These are phyloP conservation scores for Syrista parreyssii DNA, from an alignment of 2,888 invertebrate genomes.

Conservation along the genomic window DNA sequence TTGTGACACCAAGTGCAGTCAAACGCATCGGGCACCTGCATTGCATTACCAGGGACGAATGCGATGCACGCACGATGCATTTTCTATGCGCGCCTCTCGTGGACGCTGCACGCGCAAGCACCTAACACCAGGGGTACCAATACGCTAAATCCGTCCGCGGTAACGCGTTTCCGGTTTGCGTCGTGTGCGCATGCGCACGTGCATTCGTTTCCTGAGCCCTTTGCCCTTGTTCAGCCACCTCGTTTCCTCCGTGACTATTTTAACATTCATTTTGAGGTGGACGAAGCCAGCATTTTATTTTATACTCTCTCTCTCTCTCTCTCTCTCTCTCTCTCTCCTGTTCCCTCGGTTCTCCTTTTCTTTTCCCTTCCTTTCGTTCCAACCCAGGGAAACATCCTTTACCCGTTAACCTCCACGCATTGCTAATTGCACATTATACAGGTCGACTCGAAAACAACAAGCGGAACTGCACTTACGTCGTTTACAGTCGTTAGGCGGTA, in stretches of 20 bases:
- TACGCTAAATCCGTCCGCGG: neutral
- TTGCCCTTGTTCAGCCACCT: slow-evolving; percentile 43
- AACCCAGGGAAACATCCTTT: neutral
- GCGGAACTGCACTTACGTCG: neutral
- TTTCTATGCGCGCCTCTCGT: neutral
- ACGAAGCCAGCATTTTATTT: neutral
- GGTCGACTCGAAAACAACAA: neutral
- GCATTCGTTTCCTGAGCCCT: slow-evolving; percentile 27
- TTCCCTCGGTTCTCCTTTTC: neutral
- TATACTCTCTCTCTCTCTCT: neutral
- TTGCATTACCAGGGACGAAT: neutral
- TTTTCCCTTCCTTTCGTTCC: neutral
- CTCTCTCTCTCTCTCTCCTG: too few relatives aligned
- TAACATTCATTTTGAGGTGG: slow-evolving; percentile 17
- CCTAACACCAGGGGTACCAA: neutral
- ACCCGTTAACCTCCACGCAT: neutral
- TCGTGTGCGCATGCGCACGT: slow-evolving; percentile 32
- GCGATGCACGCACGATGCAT: neutral
- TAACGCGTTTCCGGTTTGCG: slow-evolving; percentile 29
- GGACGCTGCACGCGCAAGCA: neutral
- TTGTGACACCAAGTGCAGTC: neutral
- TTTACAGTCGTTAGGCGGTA: neutral
- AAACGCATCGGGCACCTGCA: neutral
- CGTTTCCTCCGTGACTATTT: slow-evolving; percentile 39
- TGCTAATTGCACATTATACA: neutral